phyloP scores from a whole-genome alignment of 2,113 vertebrate genomes.

The Trematomus loennbergii region DNA sequence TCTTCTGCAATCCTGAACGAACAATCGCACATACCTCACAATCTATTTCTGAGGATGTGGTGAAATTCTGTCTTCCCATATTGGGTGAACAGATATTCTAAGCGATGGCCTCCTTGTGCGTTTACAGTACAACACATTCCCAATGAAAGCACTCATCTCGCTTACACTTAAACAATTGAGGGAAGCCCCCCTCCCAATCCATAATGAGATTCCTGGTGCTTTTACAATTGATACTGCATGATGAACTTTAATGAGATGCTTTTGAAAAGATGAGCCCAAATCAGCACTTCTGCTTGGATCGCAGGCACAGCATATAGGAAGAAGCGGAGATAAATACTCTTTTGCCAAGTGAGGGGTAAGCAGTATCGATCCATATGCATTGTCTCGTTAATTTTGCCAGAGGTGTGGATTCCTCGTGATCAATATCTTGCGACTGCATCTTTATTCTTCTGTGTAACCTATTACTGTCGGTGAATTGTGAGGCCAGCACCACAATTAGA shows the following conservation, averaged over 20 bases:
- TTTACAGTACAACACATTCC: slow-evolving; percentile 28
- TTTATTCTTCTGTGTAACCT: slow-evolving; percentile 85
- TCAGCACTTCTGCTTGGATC: slow-evolving; percentile 71
- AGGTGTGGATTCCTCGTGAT: slow-evolving; percentile 84
- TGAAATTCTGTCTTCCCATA: background rate
- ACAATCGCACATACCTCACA: background rate
- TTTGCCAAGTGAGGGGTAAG: slow-evolving; percentile 65
- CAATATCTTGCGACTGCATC: slow-evolving; percentile 83
- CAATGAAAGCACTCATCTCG: slow-evolving; percentile 10
- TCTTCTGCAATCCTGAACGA: slow-evolving; percentile 30
- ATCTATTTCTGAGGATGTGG: slow-evolving; percentile 47
- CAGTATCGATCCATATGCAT: slow-evolving; percentile 82
- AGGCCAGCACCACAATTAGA: slow-evolving; percentile 82
- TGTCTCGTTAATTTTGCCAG: slow-evolving; percentile 85
- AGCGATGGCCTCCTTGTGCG: background rate
- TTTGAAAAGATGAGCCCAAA: slow-evolving; percentile 68
- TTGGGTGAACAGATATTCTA: slow-evolving; percentile 31
- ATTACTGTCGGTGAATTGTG: slow-evolving; percentile 84
- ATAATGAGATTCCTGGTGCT: slow-evolving; percentile 60
- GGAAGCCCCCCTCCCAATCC: slow-evolving; percentile 17
- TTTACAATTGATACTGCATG: slow-evolving; percentile 65
- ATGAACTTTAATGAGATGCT: slow-evolving; percentile 74
- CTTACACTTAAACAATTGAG: slow-evolving; percentile 52
- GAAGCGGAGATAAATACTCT: background rate
- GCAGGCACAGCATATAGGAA: slow-evolving; percentile 7